Evolutionary conservation across 2,888 invertebrate species (phyloP), one percentile per base, ranked within the genome.

Genomic region (Electrophaes corylata): DNA sequence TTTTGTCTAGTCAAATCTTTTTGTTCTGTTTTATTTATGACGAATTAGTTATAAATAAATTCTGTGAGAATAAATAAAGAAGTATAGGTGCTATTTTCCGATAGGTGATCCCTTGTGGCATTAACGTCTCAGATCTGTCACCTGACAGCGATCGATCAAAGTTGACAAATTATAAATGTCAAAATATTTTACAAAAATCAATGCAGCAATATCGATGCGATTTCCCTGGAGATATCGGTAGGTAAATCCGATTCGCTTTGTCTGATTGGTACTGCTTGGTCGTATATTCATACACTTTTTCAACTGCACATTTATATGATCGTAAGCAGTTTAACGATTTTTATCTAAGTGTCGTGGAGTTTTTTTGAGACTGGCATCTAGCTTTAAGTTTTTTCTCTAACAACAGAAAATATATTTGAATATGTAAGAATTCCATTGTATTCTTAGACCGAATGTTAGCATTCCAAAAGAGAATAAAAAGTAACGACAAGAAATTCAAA

Each of bases 401-500:
- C 26, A 4, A 10, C 10, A 6, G 3, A 50, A 18, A 33, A 46
- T 3, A 18, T 18, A 35, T 33, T 47, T 47, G 23, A 12, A 37
- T 5, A 39, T 18, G 26, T 48, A 39, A 18, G 18, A 48, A 19
- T 31, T 18, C 55, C 41, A 54, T 50, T 56, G 64, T 64, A 29
- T 60, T 52, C 50, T 16, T 46, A 61, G 48, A 52, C 45, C 31
- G 23, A 14, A 20, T 40, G 48, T 49, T 26, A 40, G 55, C 61
- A 70, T 62, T 65, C 41, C 23, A 40, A 67, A 71, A 61, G 67
- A 59, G 64, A 70, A 62, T 66, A 68, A 70, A 67, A 72, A 70
- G 63, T 56, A 69, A 65, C 68, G 70, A 71, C 73, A 72, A 72
- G 71, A 74, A 76, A 73, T 77, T 80, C 71, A 69, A 79, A 84